Base-by-base conservation (phyloP, 2,888 invertebrate genomes). In the Erpobdella octoculata region DNA sequence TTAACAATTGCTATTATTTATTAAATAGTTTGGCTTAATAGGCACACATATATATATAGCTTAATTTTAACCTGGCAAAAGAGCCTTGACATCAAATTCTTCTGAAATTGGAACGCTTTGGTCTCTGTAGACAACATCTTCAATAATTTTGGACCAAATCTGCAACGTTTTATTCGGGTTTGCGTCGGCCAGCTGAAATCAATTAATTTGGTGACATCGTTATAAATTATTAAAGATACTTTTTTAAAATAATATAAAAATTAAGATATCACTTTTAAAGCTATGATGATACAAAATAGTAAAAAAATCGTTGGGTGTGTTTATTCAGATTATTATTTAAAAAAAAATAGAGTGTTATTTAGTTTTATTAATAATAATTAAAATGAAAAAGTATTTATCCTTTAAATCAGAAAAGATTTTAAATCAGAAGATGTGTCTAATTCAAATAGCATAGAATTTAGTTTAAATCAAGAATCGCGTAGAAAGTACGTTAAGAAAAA, bases 81-180 rank as follows among this genome's bases (percentile, higher is more conserved):
- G 67, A 9, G 35, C 37, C 48, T 71, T 71, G 48, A 73, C 28
- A 28, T 65, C 71, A 9, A 73, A 36, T 15, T 73, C 71, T 35
- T 73, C 73, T 18, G 58, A 65, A 18, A 71, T 58, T 28, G 61
- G 65, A 31, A 71, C 68, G 5, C 28, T 48, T 38, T 73, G 71
- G 59, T 66, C 71, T 3, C 73, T 36, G 48, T 73, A 73, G n/a
- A 66, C 38, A 38, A 73, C 71, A 25, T 73, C 73, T 8, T 73
- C 73, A 31, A 73, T 48, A 15, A 71, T 62, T n/a, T 70, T 65
- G 2, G 73, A 71, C 71, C 72, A 67, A 9, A 59, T 21, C 15
- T 38, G 33, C 12, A 73, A 48, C 2, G 38, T 64, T 36, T 73
- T 48, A 62, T 73, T 73, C 12, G 38, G 53, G 21, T 66, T 41